These are phyloP conservation scores for Lagorchestes hirsutus DNA, from an alignment of 2,797 vertebrate species.

Conservation along the genomic window DNA sequence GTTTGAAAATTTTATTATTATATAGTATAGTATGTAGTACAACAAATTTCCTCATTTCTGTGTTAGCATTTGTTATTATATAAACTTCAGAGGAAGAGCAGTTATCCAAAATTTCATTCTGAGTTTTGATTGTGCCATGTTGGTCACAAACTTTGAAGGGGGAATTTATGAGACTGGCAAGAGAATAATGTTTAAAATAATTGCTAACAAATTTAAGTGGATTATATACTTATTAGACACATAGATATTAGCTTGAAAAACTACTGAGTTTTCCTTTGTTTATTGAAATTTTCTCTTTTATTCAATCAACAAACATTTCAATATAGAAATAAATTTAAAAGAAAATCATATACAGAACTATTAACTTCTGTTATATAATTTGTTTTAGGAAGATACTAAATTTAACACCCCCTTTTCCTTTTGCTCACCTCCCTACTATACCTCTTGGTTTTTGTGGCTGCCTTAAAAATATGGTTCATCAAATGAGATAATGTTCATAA, in stretches of 20 bases:
- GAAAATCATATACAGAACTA: neutral
- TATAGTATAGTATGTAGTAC: neutral
- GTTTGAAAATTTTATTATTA: constrained; percentile 39
- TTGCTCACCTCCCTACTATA: neutral
- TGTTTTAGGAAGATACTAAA: neutral
- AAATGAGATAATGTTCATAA: neutral
- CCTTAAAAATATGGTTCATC: neutral
- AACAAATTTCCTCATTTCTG: constrained; percentile 51
- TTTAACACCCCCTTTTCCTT: neutral
- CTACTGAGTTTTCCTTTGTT: neutral
- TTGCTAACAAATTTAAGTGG: neutral
- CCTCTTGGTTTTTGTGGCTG: neutral
- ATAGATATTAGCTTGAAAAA: neutral
- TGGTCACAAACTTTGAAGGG: neutral
- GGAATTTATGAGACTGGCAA: neutral
- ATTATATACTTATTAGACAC: neutral
- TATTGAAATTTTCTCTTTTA: neutral
- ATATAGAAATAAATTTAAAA: neutral
- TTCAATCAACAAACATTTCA: neutral
- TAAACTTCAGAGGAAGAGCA: neutral
- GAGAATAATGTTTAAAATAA: neutral
- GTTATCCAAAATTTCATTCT: constrained; percentile 40
- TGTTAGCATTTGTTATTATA: constrained; percentile 41
- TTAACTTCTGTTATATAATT: neutral
- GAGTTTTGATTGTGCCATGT: constrained; percentile 38